Conservation (phyloP, 2,888 invertebrate species). For the Lasioglossum villosulum region DNA sequence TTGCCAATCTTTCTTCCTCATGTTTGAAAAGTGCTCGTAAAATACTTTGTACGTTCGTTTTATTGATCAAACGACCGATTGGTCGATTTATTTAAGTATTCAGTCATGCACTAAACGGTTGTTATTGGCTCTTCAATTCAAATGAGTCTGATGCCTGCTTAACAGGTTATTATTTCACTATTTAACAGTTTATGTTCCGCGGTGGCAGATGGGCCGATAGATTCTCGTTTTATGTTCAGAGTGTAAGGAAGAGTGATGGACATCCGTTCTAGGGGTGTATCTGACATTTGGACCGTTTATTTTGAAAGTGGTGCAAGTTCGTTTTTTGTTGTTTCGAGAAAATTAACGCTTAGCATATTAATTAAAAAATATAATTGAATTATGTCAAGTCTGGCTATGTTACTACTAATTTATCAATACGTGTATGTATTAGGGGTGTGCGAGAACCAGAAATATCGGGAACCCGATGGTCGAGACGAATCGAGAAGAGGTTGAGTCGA, state of each 20-base stretch:
- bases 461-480: too few species aligned
- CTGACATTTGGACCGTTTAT: too few species aligned
- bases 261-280: neutral
- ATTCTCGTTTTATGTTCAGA: conserved; percentile 10
- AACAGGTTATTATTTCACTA: conserved; percentile 21
- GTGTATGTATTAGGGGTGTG: too few species aligned
- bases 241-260: neutral
- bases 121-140: conserved; percentile 38
- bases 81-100: conserved; percentile 8
- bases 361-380: too few species aligned
- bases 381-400: too few species aligned
- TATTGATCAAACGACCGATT: conserved; percentile 12
- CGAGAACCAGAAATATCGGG: too few species aligned
- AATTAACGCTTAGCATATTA: too few species aligned
- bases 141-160: conserved; percentile 8
- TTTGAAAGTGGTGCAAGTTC: too few species aligned
- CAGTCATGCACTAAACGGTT: neutral
- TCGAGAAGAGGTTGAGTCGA: too few species aligned
- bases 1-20: conserved; percentile 15
- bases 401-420: too few species aligned
- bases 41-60: conserved; percentile 16
- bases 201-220: neutral
- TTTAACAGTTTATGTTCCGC: neutral
- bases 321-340: too few species aligned
- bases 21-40: conserved; percentile 42